A percentile compares a stretch with the other conserved stretches of the same genome.
phyloP scores from a whole-genome alignment of 2,797 vertebrate genomes.

The Petrocephalus sullivani region DNA sequence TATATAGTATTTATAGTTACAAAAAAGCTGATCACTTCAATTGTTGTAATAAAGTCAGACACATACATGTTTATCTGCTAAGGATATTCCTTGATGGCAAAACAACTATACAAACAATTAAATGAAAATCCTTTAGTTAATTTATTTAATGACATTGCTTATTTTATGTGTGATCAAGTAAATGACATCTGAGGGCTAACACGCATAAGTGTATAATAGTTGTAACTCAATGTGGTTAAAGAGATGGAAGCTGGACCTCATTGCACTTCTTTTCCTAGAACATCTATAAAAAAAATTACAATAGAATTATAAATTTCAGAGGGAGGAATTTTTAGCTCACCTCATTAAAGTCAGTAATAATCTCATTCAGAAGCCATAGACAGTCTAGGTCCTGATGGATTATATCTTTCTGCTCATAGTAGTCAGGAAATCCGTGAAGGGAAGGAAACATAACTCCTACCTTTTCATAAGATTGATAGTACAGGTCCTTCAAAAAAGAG shows the following conservation, averaged over 20 bases:
- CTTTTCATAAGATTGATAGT: constrained; percentile 67
- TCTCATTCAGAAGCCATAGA: constrained; percentile 67
- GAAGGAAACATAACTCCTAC: constrained; percentile 74
- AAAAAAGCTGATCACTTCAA: too few species aligned
- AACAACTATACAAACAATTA: not conserved
- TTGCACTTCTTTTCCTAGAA: not conserved
- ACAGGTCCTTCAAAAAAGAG: constrained; percentile 56
- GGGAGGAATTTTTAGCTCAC: constrained; percentile 36
- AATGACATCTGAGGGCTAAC: not conserved
- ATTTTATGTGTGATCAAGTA: not conserved
- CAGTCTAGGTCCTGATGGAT: constrained; percentile 65
- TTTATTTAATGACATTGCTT: not conserved
- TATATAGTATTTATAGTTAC: too few species aligned
- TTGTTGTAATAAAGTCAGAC: too few species aligned
- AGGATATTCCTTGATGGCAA: too few species aligned
- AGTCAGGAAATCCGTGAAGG: constrained; percentile 65
- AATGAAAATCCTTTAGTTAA: not conserved
- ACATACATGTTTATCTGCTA: too few species aligned
- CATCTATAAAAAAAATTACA: not conserved
- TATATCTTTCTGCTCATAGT: constrained; percentile 67
- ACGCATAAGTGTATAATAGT: not conserved
- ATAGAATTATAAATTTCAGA: not conserved
- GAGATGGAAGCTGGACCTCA: not conserved
- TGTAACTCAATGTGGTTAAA: not conserved
- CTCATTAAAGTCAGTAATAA: constrained; percentile 68